Evolutionary conservation across 2,797 vertebrate species (phyloP), one percentile per base, ranked within the genome.

Genomic region (Coregonus ussuriensis): DNA sequence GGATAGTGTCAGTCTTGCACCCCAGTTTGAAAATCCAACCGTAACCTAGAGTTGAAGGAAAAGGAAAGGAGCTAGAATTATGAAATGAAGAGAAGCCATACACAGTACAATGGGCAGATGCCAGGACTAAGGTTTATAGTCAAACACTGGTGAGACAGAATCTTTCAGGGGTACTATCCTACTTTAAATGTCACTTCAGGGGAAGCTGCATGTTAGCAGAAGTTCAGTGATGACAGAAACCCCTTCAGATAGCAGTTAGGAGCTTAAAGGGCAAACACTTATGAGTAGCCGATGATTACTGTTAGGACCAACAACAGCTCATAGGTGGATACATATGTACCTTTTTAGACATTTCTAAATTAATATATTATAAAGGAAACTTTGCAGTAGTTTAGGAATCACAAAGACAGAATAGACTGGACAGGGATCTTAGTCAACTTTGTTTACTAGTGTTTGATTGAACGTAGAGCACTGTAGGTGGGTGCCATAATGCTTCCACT

Each of bases 21-120:
- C 97, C 98, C 31, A 86, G 86, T 56, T 85, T 99, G 79, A 97
- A 88, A 88, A 88, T 99, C 69, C 96, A 95, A 82, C 90, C 90
- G 77, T 81, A 72, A 80, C 0, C 1, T 59, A 7, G 56, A 54
- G 31, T 63, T 51, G 33, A 35, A 53, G 6, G 52, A 33, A 35
- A 35, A 53, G 71, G 47, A 75, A 11, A 9, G 14, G 33, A 73
- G 71, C 70, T 56, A 66, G 71, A 47, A 59, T 21, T 7, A 18
- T 18, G n/a, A n/a, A 59, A 59, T 21, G 0, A 59, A 21, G 14
- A 59, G 41, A 47, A 59, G 56, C 7, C 18, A 6, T n/a, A 56
- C 54, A 59, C 18, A 21, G 56, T 59, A n/a, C 54, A 59, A 14
- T 59, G 18, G 54, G 16, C 6, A 59, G 54, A 18, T 18, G 18